These are phyloP conservation scores for Heliothis virescens DNA, from an alignment of 1,140 invertebrate species.

Conservation along the genomic window DNA sequence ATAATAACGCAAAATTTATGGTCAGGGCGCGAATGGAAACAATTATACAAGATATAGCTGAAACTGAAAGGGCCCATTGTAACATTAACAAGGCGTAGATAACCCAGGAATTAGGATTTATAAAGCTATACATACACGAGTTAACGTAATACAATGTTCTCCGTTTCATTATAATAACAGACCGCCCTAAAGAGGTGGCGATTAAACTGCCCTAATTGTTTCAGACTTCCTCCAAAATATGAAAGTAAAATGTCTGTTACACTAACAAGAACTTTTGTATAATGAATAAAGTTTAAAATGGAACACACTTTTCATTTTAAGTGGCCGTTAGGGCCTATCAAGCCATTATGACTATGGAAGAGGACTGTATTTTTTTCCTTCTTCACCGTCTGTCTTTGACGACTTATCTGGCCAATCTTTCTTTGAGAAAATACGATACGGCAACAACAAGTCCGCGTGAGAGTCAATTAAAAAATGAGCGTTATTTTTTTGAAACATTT, in stretches of 20 bases:
- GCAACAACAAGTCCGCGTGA: constrained; percentile 27
- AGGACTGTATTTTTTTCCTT: constrained; percentile 54
- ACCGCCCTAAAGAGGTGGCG: constrained; percentile 44
- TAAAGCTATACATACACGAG: constrained; percentile 39
- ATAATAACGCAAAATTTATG: background rate
- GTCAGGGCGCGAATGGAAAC: background rate
- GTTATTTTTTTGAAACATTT: constrained; percentile 45
- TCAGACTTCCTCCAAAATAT: constrained; percentile 51
- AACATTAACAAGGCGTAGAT: constrained; percentile 29
- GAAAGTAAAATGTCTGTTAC: constrained; percentile 54
- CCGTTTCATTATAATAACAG: constrained; percentile 48
- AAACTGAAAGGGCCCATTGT: constrained; percentile 20
- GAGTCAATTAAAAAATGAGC: constrained; percentile 43
- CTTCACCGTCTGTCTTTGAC: constrained; percentile 44
- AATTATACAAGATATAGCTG: constrained; percentile 14
- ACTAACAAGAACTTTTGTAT: constrained; percentile 57
- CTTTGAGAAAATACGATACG: constrained; percentile 47
- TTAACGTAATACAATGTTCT: constrained; percentile 41
- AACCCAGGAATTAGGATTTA: constrained; percentile 27
- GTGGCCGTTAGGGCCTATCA: constrained; percentile 57
- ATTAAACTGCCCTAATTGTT: constrained; percentile 50
- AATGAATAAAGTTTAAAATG: constrained; percentile 60
- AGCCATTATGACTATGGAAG: constrained; percentile 54
- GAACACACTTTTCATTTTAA: constrained; percentile 60
- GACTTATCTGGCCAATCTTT: constrained; percentile 43